phyloP scores from a whole-genome alignment of 2,113 vertebrate genomes.

The Misgurnus anguillicaudatus region DNA sequence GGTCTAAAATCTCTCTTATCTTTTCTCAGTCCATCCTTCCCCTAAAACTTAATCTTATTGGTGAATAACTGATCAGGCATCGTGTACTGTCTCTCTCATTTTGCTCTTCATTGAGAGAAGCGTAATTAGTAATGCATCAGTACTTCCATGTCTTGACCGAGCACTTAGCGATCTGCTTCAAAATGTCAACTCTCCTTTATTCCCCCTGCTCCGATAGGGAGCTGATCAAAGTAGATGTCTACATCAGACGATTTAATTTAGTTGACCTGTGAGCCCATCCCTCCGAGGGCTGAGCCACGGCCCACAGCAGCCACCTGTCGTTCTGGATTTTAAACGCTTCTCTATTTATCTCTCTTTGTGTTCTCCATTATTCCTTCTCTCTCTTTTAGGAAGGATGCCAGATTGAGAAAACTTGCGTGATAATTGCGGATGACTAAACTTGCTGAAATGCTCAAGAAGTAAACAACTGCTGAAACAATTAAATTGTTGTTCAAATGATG shows the following conservation, averaged over 20 bases:
- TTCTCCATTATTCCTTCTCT: background rate
- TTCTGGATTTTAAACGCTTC: conserved; percentile 7
- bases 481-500: conserved; percentile 48
- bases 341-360: background rate
- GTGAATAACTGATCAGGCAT: conserved; percentile 28
- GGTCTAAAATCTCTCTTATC: background rate
- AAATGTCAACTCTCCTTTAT: conserved; percentile 45
- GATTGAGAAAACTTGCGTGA: background rate
- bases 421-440: background rate
- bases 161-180: conserved; percentile 31
- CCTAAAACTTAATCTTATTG: background rate
- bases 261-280: conserved; percentile 46
- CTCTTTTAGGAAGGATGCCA: background rate
- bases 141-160: conserved; percentile 27
- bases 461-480: conserved; percentile 34
- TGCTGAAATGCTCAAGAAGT: background rate
- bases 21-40: background rate
- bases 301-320: conserved; percentile 7
- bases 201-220: conserved; percentile 27
- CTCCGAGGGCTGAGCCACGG: background rate
- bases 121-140: conserved; percentile 32
- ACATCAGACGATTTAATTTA: conserved; percentile 60
- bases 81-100: background rate
- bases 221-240: conserved; percentile 67
- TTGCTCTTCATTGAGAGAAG: conserved; percentile 5